phyloP scores from a whole-genome alignment of 2,888 invertebrate species.

The Temnothorax rugatulus region DNA sequence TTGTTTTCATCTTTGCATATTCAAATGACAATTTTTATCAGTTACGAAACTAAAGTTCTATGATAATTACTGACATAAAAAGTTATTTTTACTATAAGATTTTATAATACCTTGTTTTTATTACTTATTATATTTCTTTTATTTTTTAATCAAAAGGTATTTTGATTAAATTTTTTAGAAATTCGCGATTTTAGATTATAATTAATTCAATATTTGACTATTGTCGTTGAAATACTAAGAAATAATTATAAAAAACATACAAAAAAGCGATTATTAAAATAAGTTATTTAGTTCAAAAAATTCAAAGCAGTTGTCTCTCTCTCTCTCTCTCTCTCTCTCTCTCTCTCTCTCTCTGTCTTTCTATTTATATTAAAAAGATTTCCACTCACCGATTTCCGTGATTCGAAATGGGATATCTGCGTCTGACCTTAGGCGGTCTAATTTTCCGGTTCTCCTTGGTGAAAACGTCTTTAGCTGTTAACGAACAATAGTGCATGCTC shows the following conservation, averaged over 20 bases:
- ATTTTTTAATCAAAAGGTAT: neutral
- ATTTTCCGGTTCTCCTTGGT: conserved; percentile 14
- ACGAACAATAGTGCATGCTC: neutral
- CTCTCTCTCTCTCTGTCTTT: neutral
- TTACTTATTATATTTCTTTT: neutral
- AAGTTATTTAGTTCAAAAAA: neutral
- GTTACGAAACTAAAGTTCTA: neutral
- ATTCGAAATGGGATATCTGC: neutral
- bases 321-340: neutral
- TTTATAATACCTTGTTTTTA: neutral
- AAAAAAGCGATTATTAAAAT: neutral
- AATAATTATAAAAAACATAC: neutral
- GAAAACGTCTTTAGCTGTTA: neutral
- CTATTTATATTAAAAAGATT: neutral
- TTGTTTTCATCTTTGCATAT: neutral
- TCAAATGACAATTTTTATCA: neutral
- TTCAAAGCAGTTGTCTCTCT: neutral
- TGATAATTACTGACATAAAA: neutral
- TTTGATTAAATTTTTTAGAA: neutral
- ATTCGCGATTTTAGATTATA: neutral
- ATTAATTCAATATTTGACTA: conserved; percentile 17
- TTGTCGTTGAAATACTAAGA: neutral
- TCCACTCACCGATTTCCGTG: conserved; percentile 12
- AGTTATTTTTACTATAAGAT: neutral
- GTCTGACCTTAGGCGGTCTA: neutral